Conservation (phyloP, 2,797 vertebrate species). For the Mus caroli region DNA sequence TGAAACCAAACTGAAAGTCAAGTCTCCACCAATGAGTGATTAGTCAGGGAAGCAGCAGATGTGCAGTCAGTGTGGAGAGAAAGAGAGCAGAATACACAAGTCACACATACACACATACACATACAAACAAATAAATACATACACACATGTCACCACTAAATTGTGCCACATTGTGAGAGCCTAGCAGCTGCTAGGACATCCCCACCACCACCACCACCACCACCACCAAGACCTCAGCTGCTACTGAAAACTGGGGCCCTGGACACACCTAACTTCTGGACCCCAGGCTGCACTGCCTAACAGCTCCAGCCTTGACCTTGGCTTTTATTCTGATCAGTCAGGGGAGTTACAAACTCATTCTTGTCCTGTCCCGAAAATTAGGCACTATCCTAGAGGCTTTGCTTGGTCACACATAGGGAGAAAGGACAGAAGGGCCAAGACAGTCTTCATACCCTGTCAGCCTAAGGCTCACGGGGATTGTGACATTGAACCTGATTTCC, state of each 20-base stretch:
- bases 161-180: not conserved
- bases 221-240: not conserved
- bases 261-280: not conserved
- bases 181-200: not conserved
- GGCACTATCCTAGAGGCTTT: not conserved
- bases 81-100: not conserved
- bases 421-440: not conserved
- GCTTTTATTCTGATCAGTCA: slow-evolving; percentile 2
- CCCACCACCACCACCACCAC: not conserved
- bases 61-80: not conserved
- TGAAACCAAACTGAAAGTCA: not conserved
- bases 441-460: not conserved
- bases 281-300: not conserved
- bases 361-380: not conserved
- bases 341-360: not conserved
- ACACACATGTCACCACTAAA: not conserved
- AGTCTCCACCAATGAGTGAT: not conserved
- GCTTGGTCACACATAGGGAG: not conserved
- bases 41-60: not conserved
- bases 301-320: not conserved
- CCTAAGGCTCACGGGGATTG: not conserved
- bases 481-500: not conserved
- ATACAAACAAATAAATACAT: no score
- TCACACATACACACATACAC: no score
- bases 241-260: not conserved